Base-by-base conservation (phyloP, 2,113 vertebrate genomes). In the Siniperca knerii region DNA sequence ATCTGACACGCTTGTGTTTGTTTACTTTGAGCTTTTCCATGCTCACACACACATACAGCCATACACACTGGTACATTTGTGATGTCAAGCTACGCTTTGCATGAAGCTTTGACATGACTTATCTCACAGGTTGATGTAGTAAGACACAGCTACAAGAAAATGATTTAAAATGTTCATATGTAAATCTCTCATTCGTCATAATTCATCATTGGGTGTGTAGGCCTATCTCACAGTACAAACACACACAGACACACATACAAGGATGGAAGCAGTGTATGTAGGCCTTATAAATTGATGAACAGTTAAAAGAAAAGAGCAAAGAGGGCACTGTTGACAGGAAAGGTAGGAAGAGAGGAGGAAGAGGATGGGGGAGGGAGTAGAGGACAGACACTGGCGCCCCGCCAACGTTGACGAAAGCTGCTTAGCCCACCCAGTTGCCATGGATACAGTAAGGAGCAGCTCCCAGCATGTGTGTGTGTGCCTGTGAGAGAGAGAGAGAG, bases 401-500 rank as follows among this genome's bases (percentile, higher is more conserved):
- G 95, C 96, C 96, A 95, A 90, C 79, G 88, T 95, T 96, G 96
- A 97, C 96, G 96, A 96, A 96, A 97, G 97, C 96, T 72, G 96
- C 96, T 96, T 95, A 96, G 89, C 96, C 96, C 96, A 94, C 96
- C 93, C 94, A 92, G 97, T 99, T 97, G 95, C 97, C 96, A 99
- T 99, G 97, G 97, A 95, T 97, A 99, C 96, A 95, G 92, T 94
- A 95, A 92, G 92, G 96, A 94, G 96, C 95, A 92, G 96, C 94
- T 91, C 89, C 85, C 93, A 90, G 88, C 95, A 94, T 90, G 35
- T 37, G 35, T 20, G 68, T 9, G 61, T 37, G 35, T 37, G 35
- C 10, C 68, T 2, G 71, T 12, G 81, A 8, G 61, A 54, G 77
- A 20, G 70, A 77, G 87, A 93, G 86, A 81, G 91, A 86, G 78